Base-by-base conservation (phyloP, 2,797 vertebrate species). In the Alectoris magna region DNA sequence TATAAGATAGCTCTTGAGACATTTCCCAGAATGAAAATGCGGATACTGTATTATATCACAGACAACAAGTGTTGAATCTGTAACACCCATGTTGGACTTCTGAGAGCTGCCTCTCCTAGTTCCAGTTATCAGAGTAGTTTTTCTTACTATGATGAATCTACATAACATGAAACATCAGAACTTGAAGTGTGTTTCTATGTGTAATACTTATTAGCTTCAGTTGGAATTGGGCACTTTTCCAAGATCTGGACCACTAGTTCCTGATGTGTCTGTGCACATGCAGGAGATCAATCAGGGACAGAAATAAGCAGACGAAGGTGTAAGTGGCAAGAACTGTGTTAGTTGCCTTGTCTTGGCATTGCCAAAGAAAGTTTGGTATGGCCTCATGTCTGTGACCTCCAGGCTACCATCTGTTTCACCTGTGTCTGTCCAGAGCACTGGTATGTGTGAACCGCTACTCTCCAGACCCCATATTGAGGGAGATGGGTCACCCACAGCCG, bases 401-500 rank as follows among this genome's bases (percentile, higher is more conserved):
- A 43, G 2, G 10, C 34, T 59, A 12, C 43, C n/a, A 59, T n/a
- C 18, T 41, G 59, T 78, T 91, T 85, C 66, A 71, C n/a, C 16
- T 49, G 5, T 18, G 48, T 75, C 41, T 63, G 29, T 55, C 36
- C 7, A 29, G 81, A 92, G 1, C n/a, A n/a, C 1, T 70, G 73
- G 5, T 34, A 36, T 6, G 3, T 0, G 0, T 22, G 23, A 29
- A 51, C 4, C 49, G 22, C 39, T 86, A 13, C 31, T 16, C 4
- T 53, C 1, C 21, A 27, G 9, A 62, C 5, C 22, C 23, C 7
- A 6, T 10, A 2, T 0, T 6, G 11, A 70, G 24, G 15, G 59
- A 56, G 31, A 11, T 62, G 55, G 48, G 67, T 48, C 44, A 64
- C 31, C n/a, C 5, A n/a, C 39, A 94, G 29, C 23, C 15, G 66